Evolutionary conservation across 2,888 invertebrate species (phyloP).

Genomic region (Ceraclea dissimilis): DNA sequence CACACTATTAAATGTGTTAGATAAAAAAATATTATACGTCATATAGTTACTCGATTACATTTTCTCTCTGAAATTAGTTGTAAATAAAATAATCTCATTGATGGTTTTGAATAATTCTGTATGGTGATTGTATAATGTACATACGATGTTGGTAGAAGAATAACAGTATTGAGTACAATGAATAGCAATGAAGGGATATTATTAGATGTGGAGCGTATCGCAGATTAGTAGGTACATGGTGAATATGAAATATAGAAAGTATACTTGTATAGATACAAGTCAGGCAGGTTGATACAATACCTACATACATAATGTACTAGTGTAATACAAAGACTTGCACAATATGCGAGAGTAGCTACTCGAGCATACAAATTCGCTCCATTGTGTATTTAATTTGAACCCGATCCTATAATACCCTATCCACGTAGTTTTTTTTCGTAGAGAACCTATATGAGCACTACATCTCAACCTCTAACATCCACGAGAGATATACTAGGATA

Average conservation of each 20-base stretch:
- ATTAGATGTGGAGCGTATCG: not conserved
- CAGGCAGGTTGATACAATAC: not conserved
- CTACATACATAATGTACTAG: not conserved
- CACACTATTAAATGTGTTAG: no score
- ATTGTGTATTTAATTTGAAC: constrained; percentile 1
- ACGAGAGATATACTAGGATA: not conserved
- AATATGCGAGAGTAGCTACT: not conserved
- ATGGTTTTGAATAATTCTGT: no score
- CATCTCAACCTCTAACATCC: not conserved
- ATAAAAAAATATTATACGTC: no score
- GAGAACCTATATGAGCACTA: not conserved
- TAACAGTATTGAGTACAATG: no score
- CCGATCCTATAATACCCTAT: not conserved
- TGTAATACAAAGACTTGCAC: not conserved
- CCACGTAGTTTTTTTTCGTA: not conserved
- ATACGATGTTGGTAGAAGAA: no score
- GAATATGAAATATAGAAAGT: not conserved
- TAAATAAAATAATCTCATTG: no score
- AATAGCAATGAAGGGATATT: no score
- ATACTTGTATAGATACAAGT: not conserved
- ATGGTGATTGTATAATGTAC: no score
- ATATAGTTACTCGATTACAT: no score
- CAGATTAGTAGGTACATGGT: not conserved
- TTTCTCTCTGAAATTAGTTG: no score
- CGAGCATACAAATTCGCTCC: not conserved